Base-by-base conservation (phyloP, 2,797 vertebrate genomes). In the Bryconaethiops microstoma region DNA sequence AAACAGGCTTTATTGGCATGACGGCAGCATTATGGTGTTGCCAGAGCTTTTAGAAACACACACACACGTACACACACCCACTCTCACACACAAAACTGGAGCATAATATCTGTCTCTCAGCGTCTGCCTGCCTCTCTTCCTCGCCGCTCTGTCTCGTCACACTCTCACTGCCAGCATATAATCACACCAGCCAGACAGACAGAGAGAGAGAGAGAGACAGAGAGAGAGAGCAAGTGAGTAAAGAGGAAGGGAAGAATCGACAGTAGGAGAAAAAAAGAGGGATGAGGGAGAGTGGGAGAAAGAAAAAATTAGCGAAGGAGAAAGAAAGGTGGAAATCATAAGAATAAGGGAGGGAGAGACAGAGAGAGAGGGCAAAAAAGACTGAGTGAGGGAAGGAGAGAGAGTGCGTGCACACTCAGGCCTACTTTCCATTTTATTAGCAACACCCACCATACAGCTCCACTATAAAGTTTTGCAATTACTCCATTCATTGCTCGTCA, bases 1-100 rank as follows among this genome's bases (percentile, higher is more conserved):
- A 92, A 91, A 91, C 84, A 76, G 89, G 86, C 89, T 88, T 92
- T 90, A 91, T 92, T 94, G 92, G 91, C 92, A 91, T 87, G 84
- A 88, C 86, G 71, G 86, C 88, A 71, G 86, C 88, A 89, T 89
- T 91, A 87, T 89, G 84, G 90, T 85, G 75, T 83, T 89, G 91
- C 91, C 90, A 91, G 90, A 81, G 83, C 84, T 87, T 87, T 90
- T 89, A 83, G 50, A 82, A 55, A 70, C 50, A 74, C 59, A 59
- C 48, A 81, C 40, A 75, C 80, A 81, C 54, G 71, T 79, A 76
- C 64, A 70, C 50, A 70, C 68, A 48, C 59, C 69, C 40, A 29
- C 29, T 29, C 29, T 74, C 80, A 76, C 64, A 65, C 80, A 29
- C 29, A 29, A 65, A 29, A 48, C 85, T 81, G 82, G 83, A 76